A percentile compares a stretch with the other conserved stretches of the same genome.
phyloP scores from a whole-genome alignment of 2,113 vertebrate species.

The Nesoenas mayeri region DNA sequence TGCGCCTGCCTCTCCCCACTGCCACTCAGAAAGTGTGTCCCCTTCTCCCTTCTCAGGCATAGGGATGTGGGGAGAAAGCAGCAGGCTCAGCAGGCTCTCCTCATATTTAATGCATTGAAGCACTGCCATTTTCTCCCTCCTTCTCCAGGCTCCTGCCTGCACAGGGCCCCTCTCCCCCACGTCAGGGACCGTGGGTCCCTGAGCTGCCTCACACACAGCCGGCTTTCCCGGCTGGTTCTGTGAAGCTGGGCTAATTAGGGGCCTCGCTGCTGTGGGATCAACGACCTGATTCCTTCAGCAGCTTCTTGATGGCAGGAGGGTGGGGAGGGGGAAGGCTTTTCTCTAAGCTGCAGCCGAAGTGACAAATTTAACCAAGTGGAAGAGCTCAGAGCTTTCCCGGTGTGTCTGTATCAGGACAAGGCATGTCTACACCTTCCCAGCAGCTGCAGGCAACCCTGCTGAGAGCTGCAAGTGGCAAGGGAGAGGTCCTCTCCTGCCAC shows the following conservation, averaged over 20 bases:
- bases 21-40: not conserved
- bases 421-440: not conserved
- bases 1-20: rapidly evolving
- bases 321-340: not conserved
- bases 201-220: not conserved
- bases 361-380: constrained; percentile 30
- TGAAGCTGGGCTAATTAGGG: constrained; percentile 49
- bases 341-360: not conserved
- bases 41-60: not conserved
- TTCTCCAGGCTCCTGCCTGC: not conserved
- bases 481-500: not conserved
- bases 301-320: constrained; percentile 36
- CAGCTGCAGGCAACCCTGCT: not conserved
- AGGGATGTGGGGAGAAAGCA: not conserved
- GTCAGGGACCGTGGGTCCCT: rapidly evolving
- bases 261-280: constrained; percentile 19
- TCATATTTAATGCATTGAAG: constrained; percentile 31
- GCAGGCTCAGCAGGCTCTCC: not conserved
- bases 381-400: not conserved
- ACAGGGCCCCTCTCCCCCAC: not conserved
- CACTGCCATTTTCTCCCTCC: constrained; percentile 31
- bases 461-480: not conserved
- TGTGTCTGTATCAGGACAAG: not conserved
- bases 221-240: not conserved
- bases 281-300: constrained; percentile 62